Base-by-base conservation (phyloP, 2,113 vertebrate species). In the Spea multiplicata region DNA sequence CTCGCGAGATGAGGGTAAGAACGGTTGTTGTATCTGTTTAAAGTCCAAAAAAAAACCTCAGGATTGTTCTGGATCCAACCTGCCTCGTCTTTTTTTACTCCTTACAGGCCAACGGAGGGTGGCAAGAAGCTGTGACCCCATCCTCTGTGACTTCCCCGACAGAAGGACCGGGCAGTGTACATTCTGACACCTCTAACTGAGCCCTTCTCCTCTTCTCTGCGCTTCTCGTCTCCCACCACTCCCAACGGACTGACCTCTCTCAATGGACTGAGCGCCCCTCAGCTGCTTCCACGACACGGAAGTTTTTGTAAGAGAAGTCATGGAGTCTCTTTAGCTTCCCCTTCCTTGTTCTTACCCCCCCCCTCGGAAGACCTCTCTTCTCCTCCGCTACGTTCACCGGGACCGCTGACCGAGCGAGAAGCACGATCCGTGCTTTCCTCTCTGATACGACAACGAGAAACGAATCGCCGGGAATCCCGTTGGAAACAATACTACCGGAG, bases 161-260 rank as follows among this genome's bases (percentile, higher is more conserved):
- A 74, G 89, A 90, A 85, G 89, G 89, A 49, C 94, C 95, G 10
- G 93, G 87, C 81, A 96, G 93, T 69, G 94, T 96, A 83, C 91
- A 91, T 79, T 97, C 95, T 0, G 95, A 95, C 72, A 94, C 94
- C 88, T 97, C 95, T 52, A 95, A 96, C 92, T 96, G 91, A 96
- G 85, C 75, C 30, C 65, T 74, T 83, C 83, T 73, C 81, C 81
- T 69, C 80, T 70, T 73, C 71, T 80, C 71, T 67, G 71, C 17
- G 71, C 64, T 79, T n/a, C 66, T 73, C 48, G 76, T 49, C 70
- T 5, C 16, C 70, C 55, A 14, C 69, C n/a, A 13, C 50, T 55
- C 52, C 76, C n/a, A 72, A 67, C 61, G 5, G 0, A 50, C 64
- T 9, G 16, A 55, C 55, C 74, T 82, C 12, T 84, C 74, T 83